Evolutionary conservation across 2,888 invertebrate species (phyloP), one percentile per base, ranked within the genome.

Genomic region (Hoplodrina blanda): DNA sequence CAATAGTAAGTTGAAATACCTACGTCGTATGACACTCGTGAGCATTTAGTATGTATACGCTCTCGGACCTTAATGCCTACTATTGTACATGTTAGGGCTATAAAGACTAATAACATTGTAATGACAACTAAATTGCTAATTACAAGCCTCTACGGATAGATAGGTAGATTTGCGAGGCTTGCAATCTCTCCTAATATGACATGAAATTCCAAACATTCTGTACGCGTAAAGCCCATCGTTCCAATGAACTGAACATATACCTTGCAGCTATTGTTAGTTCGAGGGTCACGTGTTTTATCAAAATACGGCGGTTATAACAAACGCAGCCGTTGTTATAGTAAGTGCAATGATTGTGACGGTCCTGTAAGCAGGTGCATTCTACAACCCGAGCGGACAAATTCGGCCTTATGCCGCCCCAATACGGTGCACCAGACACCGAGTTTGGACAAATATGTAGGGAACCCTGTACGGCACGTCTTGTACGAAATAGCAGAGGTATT

Each of bases 401-500:
- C 83, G 69, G 83, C 89, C 85, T 88, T 95, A 93, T 81, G 52
- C 90, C 63, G 62, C 62, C 76, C 66, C 72, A 83, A 78, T 92
- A 94, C 80, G 90, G 93, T 90, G 85, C 85, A 93, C 78, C 88
- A 81, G 90, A 73, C 80, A 49, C 83, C 86, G 84, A 86, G 86
- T 89, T 89, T 88, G 85, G 88, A 85, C 90, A 91, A 93, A 93
- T 91, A 93, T 94, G 91, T 91, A 91, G 90, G 91, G 92, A 94
- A 91, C 93, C 91, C 93, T 92, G 92, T 90, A 91, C 89, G 93
- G 92, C 92, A 93, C 92, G 91, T 91, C 91, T 91, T 90, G 90
- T 91, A 93, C 91, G 90, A 93, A 93, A 93, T 93, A 93, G 91
- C 91, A 90, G 90, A 88, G 90, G 87, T 85, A 85, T 79, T 84